phyloP scores from a whole-genome alignment of 2,797 vertebrate species.

The Simalia tracyae region DNA sequence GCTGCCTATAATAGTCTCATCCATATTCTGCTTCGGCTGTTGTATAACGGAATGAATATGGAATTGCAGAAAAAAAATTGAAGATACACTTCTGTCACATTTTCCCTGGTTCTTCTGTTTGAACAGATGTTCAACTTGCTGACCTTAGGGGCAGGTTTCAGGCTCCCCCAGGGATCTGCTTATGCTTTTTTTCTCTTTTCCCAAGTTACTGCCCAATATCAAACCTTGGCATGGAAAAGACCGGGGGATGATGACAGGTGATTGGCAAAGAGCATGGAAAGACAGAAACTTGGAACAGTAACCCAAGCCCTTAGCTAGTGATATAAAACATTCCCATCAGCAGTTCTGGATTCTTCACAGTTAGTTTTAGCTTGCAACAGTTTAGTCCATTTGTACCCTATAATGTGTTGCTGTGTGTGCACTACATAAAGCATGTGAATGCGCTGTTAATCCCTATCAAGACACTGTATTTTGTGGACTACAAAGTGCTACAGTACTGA shows the following conservation, averaged over 20 bases:
- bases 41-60: not conserved
- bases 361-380: not conserved
- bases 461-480: not conserved
- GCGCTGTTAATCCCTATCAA: not conserved
- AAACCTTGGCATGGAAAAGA: constrained; percentile 6
- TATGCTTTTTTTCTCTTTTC: not conserved
- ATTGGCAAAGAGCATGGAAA: constrained; percentile 54
- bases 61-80: not conserved
- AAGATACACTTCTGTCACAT: rapidly evolving
- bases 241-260: constrained; percentile 41
- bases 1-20: not conserved
- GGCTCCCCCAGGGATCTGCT: not conserved
- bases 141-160: not conserved
- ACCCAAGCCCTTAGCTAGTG: constrained; percentile 41
- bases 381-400: not conserved
- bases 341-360: constrained; percentile 36
- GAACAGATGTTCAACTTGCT: not conserved
- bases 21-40: not conserved
- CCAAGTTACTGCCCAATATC: not conserved
- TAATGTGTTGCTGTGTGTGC: not conserved
- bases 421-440: not conserved
- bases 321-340: constrained; percentile 52
- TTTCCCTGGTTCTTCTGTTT: not conserved
- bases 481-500: too few relatives aligned
- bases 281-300: constrained; percentile 28